phyloP scores from a whole-genome alignment of 2,888 invertebrate genomes.

The Thereva unica region DNA sequence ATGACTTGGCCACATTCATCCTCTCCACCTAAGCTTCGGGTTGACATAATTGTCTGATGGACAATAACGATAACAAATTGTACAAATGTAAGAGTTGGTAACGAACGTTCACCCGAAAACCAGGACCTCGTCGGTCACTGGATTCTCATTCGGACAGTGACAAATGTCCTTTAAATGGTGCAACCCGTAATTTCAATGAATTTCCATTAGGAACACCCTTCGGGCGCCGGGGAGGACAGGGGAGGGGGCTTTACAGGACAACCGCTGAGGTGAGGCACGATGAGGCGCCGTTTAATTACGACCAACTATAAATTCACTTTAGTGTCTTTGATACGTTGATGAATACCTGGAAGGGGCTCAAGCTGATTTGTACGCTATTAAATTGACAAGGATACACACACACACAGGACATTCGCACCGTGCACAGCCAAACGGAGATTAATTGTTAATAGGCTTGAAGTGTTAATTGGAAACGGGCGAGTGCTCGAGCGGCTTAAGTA shows the following conservation, averaged over 20 bases:
- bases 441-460: too few relatives aligned
- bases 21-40: constrained; percentile 18
- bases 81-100: constrained; percentile 26
- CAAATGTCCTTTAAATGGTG: constrained; percentile 40
- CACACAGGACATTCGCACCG: too few relatives aligned
- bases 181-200: constrained; percentile 39
- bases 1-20: constrained; percentile 29
- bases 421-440: too few relatives aligned
- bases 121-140: background rate
- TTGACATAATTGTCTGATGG: constrained; percentile 36
- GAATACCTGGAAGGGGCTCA: constrained; percentile 21
- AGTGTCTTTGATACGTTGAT: constrained; percentile 13
- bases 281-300: constrained; percentile 36
- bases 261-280: too few relatives aligned
- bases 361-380: constrained; percentile 22
- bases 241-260: background rate
- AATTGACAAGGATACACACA: too few relatives aligned
- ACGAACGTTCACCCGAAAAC: constrained; percentile 4
- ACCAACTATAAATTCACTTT: constrained; percentile 36
- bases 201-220: constrained; percentile 39
- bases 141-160: constrained; percentile 36
- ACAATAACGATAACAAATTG: constrained; percentile 39
- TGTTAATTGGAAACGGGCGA: too few relatives aligned
- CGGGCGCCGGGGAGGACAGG: constrained; percentile 1
- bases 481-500: too few relatives aligned